Conservation (phyloP, 1,140 invertebrate genomes). For the Drosophila pallidifrons region DNA sequence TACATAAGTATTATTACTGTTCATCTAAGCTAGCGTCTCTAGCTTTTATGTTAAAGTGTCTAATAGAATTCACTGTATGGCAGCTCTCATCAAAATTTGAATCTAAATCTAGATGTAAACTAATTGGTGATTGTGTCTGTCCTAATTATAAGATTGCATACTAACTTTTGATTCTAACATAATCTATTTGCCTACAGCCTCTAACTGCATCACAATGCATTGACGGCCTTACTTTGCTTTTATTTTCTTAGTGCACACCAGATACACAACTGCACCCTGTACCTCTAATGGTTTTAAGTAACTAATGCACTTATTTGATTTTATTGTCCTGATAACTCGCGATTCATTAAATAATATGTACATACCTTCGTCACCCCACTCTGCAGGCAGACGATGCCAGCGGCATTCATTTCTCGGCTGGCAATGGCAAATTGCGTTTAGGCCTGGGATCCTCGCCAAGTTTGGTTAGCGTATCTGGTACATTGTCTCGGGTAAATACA, state of each 20-base stretch:
- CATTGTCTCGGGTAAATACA: slow-evolving; percentile 89
- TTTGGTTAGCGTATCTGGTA: slow-evolving; percentile 86
- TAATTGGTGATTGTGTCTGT: slow-evolving; percentile 66
- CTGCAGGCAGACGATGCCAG: slow-evolving; percentile 88
- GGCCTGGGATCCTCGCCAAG: slow-evolving; percentile 86
- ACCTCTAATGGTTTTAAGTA: slow-evolving; percentile 21
- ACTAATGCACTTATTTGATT: slow-evolving; percentile 18
- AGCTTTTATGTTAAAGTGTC: too few relatives aligned
- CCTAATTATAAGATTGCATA: slow-evolving; percentile 61
- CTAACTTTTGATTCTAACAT: slow-evolving; percentile 84
- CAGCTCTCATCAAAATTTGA: background rate
- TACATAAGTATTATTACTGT: too few relatives aligned
- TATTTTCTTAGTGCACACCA: slow-evolving; percentile 18
- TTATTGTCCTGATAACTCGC: too few relatives aligned
- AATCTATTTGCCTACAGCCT: slow-evolving; percentile 71
- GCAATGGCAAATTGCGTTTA: slow-evolving; percentile 85
- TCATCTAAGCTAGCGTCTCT: too few relatives aligned
- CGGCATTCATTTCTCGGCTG: slow-evolving; percentile 90
- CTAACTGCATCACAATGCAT: slow-evolving; percentile 70
- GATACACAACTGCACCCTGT: slow-evolving; percentile 50
- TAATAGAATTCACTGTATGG: background rate
- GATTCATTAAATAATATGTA: slow-evolving; percentile 6
- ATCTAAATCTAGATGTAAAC: slow-evolving; percentile 31
- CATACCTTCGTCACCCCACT: background rate
- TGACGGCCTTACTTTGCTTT: slow-evolving; percentile 66